phyloP scores from a whole-genome alignment of 1,140 invertebrate species.

The Trachelipus rathkii region DNA sequence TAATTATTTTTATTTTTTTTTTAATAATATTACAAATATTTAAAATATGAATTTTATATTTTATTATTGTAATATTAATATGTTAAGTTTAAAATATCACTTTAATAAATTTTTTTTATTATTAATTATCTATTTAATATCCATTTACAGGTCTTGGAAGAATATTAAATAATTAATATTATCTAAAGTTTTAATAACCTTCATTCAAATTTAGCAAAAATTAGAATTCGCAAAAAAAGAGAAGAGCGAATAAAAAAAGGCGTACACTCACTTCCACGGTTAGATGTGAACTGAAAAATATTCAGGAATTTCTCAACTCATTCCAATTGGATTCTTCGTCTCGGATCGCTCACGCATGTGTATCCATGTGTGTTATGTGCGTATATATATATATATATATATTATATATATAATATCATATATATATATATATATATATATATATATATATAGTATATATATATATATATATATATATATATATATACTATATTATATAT shows the following conservation, averaged over 20 bases:
- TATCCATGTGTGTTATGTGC: not conserved
- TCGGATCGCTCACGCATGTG: not conserved
- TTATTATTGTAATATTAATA: no score
- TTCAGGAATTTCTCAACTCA: not conserved
- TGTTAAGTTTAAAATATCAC: no score
- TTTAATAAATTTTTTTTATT: no score
- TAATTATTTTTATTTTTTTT: no score
- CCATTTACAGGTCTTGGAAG: not conserved
- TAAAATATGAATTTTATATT: no score
- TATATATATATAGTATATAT: slow-evolving; percentile 13
- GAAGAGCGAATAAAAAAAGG: not conserved
- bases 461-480: slow-evolving; percentile 7
- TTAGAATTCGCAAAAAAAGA: no score
- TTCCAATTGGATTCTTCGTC: slow-evolving; percentile 1
- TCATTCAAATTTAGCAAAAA: not conserved
- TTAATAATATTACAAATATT: no score
- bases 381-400: slow-evolving; percentile 20
- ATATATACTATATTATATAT: slow-evolving; percentile 10
- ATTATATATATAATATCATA: slow-evolving; percentile 17
- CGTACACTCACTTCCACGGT: not conserved
- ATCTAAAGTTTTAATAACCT: not conserved
- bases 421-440: slow-evolving; percentile 16
- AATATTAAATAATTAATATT: not conserved
- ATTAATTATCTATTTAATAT: no score
- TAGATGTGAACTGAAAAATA: not conserved